Evolutionary conservation across 2,888 invertebrate genomes (phyloP).

Genomic region (Hedya salicella): DNA sequence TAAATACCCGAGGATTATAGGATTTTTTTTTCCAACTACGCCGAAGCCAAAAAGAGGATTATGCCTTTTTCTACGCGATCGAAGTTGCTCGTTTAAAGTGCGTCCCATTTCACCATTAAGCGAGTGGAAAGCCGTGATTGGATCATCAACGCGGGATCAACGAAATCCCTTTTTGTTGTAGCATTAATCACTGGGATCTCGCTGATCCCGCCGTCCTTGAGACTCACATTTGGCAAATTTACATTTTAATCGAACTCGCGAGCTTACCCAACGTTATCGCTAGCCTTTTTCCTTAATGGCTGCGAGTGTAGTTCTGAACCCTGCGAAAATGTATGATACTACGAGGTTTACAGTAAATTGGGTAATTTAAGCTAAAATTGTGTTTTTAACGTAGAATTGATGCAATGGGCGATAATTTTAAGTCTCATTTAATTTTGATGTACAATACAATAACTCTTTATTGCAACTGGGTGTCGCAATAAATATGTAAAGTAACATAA

Average conservation of each 20-base stretch:
- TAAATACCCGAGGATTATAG: too few relatives aligned
- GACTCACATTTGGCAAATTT: constrained; percentile 44
- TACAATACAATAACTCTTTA: too few relatives aligned
- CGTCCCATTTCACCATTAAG: background rate
- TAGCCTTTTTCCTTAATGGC: constrained; percentile 3
- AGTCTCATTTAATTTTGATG: too few relatives aligned
- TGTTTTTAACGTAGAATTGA: too few relatives aligned
- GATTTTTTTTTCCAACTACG: too few relatives aligned
- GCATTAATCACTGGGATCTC: constrained; percentile 50
- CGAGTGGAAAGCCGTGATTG: constrained; percentile 37
- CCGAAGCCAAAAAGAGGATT: too few relatives aligned
- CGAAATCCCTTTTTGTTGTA: constrained; percentile 45
- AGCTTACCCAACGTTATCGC: background rate
- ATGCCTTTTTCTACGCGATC: too few relatives aligned
- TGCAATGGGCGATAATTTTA: too few relatives aligned
- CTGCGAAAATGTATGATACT: background rate
- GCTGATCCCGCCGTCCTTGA: constrained; percentile 35
- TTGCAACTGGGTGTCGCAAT: too few relatives aligned
- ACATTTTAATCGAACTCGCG: constrained; percentile 48
- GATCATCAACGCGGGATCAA: constrained; percentile 49
- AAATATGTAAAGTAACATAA: too few relatives aligned
- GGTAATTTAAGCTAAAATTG: constrained; percentile 1
- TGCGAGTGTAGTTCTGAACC: constrained; percentile 1
- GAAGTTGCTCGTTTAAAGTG: too few relatives aligned
- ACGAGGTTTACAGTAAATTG: background rate